Percentiles rank a stretch among this genome's conserved stretches.
These are phyloP conservation scores for Cotesia glomerata DNA, from an alignment of 1,140 invertebrate genomes.

Conservation along the genomic window DNA sequence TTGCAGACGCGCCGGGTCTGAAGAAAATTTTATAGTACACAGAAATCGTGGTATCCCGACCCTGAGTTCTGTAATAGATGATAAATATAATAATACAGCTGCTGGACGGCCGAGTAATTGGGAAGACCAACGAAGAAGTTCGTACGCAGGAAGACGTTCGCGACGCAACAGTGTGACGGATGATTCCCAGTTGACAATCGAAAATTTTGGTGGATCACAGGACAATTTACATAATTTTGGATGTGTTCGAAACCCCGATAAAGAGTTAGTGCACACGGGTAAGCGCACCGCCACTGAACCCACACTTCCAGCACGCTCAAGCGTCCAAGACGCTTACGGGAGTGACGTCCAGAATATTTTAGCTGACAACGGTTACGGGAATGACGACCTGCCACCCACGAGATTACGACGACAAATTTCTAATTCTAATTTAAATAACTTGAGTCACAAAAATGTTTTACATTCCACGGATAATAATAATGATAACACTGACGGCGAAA, in stretches of 20 bases:
- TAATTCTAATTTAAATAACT: slow-evolving; percentile 60
- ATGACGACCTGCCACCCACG: slow-evolving; percentile 57
- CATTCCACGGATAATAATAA: slow-evolving; percentile 66
- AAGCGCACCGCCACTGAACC: slow-evolving; percentile 65
- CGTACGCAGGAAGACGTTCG: slow-evolving; percentile 82
- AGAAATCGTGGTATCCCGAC: slow-evolving; percentile 79
- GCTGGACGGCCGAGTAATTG: slow-evolving; percentile 85
- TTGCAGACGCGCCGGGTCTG: slow-evolving; percentile 54
- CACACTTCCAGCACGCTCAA: slow-evolving; percentile 70
- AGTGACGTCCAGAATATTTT: slow-evolving; percentile 66
- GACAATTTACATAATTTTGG: slow-evolving; percentile 71
- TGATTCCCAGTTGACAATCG: slow-evolving; percentile 87
- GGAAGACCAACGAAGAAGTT: slow-evolving; percentile 74
- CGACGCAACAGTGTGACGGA: slow-evolving; percentile 84
- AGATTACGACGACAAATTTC: slow-evolving; percentile 64
- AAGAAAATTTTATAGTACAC: slow-evolving; percentile 82
- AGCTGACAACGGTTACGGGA: slow-evolving; percentile 70
- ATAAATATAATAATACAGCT: slow-evolving; percentile 64
- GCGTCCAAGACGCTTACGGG: slow-evolving; percentile 77
- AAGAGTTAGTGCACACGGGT: slow-evolving; percentile 70
- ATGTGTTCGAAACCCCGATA: slow-evolving; percentile 73
- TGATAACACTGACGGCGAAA: slow-evolving; percentile 63
- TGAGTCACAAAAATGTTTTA: slow-evolving; percentile 64
- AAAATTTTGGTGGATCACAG: slow-evolving; percentile 89
- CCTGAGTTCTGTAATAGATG: slow-evolving; percentile 71